These are phyloP conservation scores for Horisme vitalbata DNA, from an alignment of 2,888 invertebrate genomes.

Conservation along the genomic window DNA sequence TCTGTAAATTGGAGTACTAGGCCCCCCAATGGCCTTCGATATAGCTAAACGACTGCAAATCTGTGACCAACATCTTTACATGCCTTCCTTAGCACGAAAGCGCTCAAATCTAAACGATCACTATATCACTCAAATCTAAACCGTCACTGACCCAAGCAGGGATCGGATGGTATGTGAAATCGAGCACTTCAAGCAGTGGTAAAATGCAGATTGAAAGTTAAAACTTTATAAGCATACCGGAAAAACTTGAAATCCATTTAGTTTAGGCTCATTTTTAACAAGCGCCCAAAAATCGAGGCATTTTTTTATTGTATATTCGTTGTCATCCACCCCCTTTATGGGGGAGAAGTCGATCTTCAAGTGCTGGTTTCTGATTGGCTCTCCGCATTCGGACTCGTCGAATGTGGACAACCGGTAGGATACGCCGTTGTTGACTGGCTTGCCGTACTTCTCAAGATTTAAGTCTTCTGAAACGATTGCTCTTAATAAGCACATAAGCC, in stretches of 20 bases:
- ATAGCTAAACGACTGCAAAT: too few species aligned
- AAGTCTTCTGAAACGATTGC: not conserved
- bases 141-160: too few species aligned
- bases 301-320: slow-evolving; percentile 17
- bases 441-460: not conserved
- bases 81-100: too few species aligned
- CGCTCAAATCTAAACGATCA: too few species aligned
- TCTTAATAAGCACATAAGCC: not conserved
- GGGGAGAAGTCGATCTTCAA: slow-evolving; percentile 45
- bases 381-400: slow-evolving; percentile 39
- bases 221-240: too few species aligned
- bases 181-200: too few species aligned
- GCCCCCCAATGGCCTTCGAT: too few species aligned
- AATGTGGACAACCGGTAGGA: slow-evolving; percentile 22
- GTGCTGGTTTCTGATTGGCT: slow-evolving; percentile 40
- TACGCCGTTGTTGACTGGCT: not conserved
- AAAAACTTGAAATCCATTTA: slow-evolving; percentile 7
- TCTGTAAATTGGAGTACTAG: too few species aligned
- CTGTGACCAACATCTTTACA: too few species aligned
- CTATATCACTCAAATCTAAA: too few species aligned
- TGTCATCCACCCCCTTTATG: slow-evolving; percentile 24
- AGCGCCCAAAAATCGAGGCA: slow-evolving; percentile 28
- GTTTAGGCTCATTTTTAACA: slow-evolving; percentile 10
- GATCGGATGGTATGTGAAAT: too few species aligned
- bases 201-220: not conserved